Conservation (phyloP, 2,113 vertebrate genomes). For the Apteryx owenii region DNA sequence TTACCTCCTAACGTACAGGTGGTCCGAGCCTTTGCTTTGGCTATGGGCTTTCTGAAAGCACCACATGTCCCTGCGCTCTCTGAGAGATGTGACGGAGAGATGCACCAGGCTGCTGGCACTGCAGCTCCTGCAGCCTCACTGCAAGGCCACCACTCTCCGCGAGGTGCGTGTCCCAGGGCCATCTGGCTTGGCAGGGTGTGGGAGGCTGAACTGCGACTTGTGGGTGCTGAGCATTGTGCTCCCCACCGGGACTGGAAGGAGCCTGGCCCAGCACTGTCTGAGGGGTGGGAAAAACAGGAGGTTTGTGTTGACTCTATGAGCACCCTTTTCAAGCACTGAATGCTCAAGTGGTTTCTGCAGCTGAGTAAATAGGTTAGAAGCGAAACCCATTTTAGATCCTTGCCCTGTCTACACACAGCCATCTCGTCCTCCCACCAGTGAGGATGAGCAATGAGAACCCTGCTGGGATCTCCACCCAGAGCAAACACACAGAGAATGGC, state of each 20-base stretch:
- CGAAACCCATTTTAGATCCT: background rate
- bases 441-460: background rate
- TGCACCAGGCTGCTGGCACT: too few species aligned
- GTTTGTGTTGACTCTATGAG: background rate
- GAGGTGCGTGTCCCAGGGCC: background rate
- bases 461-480: background rate
- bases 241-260: background rate
- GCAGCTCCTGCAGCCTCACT: background rate
- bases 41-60: background rate
- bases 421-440: background rate
- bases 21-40: background rate
- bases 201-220: background rate
- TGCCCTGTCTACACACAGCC: background rate
- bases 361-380: conserved; percentile 51
- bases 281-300: background rate
- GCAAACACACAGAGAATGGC: background rate
- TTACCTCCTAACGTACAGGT: background rate
- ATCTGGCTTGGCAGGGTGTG: background rate
- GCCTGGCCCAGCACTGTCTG: background rate
- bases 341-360: conserved; percentile 23
- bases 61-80: rapidly evolving
- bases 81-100: background rate
- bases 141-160: background rate
- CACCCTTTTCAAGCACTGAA: background rate
- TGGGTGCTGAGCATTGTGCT: background rate